These are phyloP conservation scores for Abrostola tripartita DNA, from an alignment of 2,888 invertebrate species.

Conservation along the genomic window DNA sequence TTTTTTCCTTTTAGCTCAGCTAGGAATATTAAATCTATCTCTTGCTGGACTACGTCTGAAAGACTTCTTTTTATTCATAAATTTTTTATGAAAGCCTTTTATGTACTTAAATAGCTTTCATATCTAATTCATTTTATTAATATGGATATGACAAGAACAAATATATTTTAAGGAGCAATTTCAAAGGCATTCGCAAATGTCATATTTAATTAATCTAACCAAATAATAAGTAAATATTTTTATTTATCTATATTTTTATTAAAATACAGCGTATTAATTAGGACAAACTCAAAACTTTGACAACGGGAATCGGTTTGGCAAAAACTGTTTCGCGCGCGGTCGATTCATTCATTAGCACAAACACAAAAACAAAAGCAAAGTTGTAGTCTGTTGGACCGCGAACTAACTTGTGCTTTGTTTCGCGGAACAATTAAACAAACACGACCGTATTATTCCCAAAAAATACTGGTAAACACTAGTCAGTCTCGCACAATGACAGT, in stretches of 20 bases:
- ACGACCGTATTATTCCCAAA: conserved; percentile 2
- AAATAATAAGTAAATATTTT: background rate
- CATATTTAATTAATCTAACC: no score
- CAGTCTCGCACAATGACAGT: no score
- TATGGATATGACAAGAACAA: no score
- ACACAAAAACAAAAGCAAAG: conserved; percentile 23
- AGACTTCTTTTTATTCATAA: no score
- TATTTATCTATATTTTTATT: background rate
- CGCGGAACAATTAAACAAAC: conserved; percentile 15
- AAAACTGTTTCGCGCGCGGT: conserved; percentile 20
- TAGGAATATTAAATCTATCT: no score
- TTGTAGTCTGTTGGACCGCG: conserved; percentile 9
- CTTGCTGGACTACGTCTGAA: no score
- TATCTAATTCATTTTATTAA: no score
- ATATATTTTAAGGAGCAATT: no score
- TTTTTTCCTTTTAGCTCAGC: no score
- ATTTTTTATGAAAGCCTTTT: no score
- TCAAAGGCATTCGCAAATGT: no score
- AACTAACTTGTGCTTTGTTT: conserved; percentile 23
- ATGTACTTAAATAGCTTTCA: no score
- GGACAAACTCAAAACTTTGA: conserved; percentile 1
- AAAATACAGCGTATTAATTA: conserved; percentile 1
- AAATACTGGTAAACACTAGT: background rate
- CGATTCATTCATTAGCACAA: conserved; percentile 26
- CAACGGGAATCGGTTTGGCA: conserved; percentile 12